These are phyloP conservation scores for Tetragnatha montana DNA, from an alignment of 2,888 invertebrate species.

Conservation along the genomic window DNA sequence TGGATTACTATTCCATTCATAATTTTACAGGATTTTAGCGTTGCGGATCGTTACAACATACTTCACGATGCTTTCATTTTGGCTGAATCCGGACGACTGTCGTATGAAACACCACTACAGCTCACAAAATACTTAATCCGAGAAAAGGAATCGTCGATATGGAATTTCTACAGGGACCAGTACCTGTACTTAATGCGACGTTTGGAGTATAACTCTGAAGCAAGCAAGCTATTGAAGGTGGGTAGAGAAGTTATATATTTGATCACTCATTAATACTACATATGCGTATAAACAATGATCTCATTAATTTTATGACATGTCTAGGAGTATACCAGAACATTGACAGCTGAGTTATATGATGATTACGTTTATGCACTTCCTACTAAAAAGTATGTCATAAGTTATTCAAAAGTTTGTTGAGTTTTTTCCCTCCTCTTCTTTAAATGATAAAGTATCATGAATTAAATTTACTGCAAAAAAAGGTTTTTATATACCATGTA, in stretches of 20 bases:
- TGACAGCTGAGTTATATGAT: constrained; percentile 40
- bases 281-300: no score
- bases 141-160: constrained; percentile 53
- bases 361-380: constrained; percentile 9
- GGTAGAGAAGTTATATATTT: neutral
- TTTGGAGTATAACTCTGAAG: constrained; percentile 6
- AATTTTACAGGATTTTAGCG: constrained; percentile 25
- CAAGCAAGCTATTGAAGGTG: constrained; percentile 38
- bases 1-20: neutral
- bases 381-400: neutral
- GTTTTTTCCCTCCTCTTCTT: neutral
- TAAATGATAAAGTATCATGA: neutral
- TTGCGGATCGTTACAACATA: constrained; percentile 58
- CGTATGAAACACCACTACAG: constrained; percentile 43
- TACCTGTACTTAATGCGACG: constrained; percentile 27
- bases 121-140: constrained; percentile 53
- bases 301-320: neutral
- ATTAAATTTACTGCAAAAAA: no score
- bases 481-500: neutral
- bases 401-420: no score
- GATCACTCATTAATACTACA: neutral
- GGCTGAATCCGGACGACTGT: constrained; percentile 47
- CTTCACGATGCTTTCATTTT: constrained; percentile 61
- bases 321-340: constrained; percentile 20
- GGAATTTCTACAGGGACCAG: constrained; percentile 55